These are phyloP conservation scores for Leiothrix lutea DNA, from an alignment of 2,113 vertebrate species.

Conservation along the genomic window DNA sequence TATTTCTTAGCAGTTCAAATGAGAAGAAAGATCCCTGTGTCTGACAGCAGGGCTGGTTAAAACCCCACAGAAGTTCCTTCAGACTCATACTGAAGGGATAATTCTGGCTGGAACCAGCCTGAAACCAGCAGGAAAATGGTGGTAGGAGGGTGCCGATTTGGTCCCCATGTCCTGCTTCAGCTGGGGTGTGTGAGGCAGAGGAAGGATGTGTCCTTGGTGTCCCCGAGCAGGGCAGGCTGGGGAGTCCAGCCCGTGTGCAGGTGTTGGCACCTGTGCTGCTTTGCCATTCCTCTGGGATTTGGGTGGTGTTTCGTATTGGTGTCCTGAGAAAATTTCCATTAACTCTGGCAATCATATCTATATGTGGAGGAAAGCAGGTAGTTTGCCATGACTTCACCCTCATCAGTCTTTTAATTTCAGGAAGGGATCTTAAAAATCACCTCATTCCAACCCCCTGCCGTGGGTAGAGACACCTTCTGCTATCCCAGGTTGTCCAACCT, in stretches of 20 bases:
- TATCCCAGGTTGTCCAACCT: accelerated
- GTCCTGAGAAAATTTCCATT: background rate
- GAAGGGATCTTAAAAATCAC: background rate
- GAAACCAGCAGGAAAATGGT: background rate
- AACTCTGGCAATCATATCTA: accelerated
- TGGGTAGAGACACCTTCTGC: background rate
- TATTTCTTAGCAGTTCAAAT: background rate
- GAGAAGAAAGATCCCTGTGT: background rate
- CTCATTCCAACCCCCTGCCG: background rate
- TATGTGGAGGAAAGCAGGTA: background rate
- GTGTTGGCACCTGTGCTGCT: background rate
- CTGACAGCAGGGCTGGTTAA: accelerated
- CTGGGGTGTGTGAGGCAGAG: background rate
- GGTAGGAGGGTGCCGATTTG: background rate
- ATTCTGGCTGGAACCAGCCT: background rate
- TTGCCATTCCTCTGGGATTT: accelerated
- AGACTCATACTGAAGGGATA: accelerated
- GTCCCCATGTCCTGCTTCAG: background rate
- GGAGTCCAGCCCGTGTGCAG: background rate
- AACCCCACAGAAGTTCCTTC: accelerated
- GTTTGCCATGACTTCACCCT: background rate
- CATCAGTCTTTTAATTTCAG: background rate
- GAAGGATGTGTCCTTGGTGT: background rate
- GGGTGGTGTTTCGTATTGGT: accelerated
- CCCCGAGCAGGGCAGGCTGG: background rate